Evolutionary conservation across 2,113 vertebrate genomes (phyloP).

Genomic region (Eptesicus fuscus): DNA sequence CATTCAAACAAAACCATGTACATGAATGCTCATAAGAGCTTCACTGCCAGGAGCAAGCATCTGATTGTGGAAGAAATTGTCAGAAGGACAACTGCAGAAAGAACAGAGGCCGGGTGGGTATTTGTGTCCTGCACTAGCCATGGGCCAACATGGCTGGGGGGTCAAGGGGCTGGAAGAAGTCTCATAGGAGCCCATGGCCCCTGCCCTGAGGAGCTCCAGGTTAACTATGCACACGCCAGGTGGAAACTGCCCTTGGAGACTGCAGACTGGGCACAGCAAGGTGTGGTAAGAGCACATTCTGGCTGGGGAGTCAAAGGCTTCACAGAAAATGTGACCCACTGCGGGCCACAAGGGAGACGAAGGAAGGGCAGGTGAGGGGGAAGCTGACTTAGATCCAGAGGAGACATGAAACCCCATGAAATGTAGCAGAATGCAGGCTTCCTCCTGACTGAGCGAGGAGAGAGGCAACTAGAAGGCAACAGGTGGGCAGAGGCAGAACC

Average conservation of each 20-base stretch:
- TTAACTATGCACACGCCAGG: not conserved
- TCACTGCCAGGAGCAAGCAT: not conserved
- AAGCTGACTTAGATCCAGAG: not conserved
- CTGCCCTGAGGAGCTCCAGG: not conserved
- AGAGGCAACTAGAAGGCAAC: not conserved
- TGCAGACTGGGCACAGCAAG: not conserved
- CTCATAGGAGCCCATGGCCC: not conserved
- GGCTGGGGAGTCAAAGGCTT: not conserved
- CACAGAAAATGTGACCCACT: not conserved
- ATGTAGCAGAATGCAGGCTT: not conserved
- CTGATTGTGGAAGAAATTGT: not conserved
- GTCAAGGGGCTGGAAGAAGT: not conserved
- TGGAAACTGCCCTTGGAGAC: not conserved
- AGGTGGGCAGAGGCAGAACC: too few relatives aligned
- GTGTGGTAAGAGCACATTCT: not conserved
- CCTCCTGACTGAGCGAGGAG: not conserved
- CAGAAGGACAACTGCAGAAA: not conserved
- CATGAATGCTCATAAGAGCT: not conserved
- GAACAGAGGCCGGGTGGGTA: not conserved
- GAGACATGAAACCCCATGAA: not conserved
- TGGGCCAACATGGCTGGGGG: not conserved
- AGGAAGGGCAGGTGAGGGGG: not conserved
- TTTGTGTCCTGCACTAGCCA: not conserved
- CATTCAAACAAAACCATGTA: not conserved
- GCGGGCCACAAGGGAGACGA: fast-evolving